Base-by-base conservation (phyloP, 1,140 invertebrate species). In the Meteorus sp. region DNA sequence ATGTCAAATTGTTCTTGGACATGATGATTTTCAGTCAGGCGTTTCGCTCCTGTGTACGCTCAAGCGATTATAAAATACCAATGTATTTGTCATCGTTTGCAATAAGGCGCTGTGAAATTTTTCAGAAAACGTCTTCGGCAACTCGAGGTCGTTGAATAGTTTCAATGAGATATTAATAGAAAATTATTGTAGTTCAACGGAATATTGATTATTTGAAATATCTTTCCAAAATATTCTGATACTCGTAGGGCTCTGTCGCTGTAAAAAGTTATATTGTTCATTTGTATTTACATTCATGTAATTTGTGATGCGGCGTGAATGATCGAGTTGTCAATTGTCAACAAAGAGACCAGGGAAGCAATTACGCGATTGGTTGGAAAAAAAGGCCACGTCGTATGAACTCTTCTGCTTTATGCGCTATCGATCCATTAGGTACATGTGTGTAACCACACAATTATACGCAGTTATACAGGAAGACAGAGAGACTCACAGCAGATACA, bases 121-220 rank as follows among this genome's bases (percentile, higher is more conserved):
- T n/a, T n/a, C n/a, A n/a, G n/a, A n/a, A n/a, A n/a, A n/a, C n/a
- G n/a, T n/a, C n/a, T n/a, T n/a, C n/a, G n/a, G n/a, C n/a, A n/a
- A n/a, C n/a, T n/a, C n/a, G n/a, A n/a, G 22, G 19, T 62, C 54
- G 37, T 54, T 51, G 61, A 50, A 65, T 56, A 65, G 48, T 45
- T 33, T 17, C 20, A 19, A 27, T 55, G 17, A 1, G 52, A 31
- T n/a, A n/a, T n/a, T n/a, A n/a, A n/a, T n/a, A n/a, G n/a, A 39
- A 39, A 39, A 39, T 15, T 15, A 39, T 39, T 2, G 8, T 5
- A n/a, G 35, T 2, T 13, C 13, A 39, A 50, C 33, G 15, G 19
- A 27, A n/a, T n/a, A n/a, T n/a, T n/a, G n/a, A n/a, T n/a, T n/a
- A n/a, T n/a, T n/a, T n/a, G n/a, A n/a, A n/a, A n/a, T n/a, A n/a